These are phyloP conservation scores for Drosophila arawakana DNA, from an alignment of 1,140 invertebrate species.

Conservation along the genomic window DNA sequence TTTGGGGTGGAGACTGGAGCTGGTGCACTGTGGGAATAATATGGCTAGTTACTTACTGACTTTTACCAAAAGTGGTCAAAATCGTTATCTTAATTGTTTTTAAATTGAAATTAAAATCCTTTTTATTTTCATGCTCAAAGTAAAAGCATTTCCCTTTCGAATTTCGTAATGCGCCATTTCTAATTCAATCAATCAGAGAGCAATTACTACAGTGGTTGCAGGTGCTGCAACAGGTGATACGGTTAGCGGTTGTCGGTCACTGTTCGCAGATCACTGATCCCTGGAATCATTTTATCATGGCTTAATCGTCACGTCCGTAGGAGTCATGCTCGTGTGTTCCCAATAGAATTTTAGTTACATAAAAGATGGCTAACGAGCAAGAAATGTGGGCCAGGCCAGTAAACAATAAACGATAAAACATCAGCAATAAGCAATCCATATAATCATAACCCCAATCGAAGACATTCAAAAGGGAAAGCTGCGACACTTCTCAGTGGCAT, in stretches of 20 bases:
- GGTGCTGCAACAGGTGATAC: conserved; percentile 17
- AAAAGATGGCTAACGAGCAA: conserved; percentile 33
- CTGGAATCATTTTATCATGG: conserved; percentile 5
- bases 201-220: not conserved
- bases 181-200: conserved; percentile 9
- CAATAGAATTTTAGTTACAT: conserved; percentile 55
- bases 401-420: conserved; percentile 37
- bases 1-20: conserved; percentile 13
- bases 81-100: conserved; percentile 76
- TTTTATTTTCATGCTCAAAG: conserved; percentile 52
- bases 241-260: conserved; percentile 1
- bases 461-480: conserved; percentile 75
- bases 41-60: conserved; percentile 32
- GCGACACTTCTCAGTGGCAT: conserved; percentile 63
- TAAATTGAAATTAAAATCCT: conserved; percentile 70
- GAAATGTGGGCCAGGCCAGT: conserved; percentile 33
- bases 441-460: conserved; percentile 65
- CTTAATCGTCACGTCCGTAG: conserved; percentile 22
- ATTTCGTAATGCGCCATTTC: conserved; percentile 29
- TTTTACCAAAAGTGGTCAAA: conserved; percentile 67
- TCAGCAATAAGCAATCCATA: conserved; percentile 47
- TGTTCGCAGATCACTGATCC: conserved; percentile 7
- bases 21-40: conserved; percentile 48
- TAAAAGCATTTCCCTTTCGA: conserved; percentile 79
- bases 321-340: conserved; percentile 24